phyloP scores from a whole-genome alignment of 2,888 invertebrate species.

The Agonopterix heracliana region DNA sequence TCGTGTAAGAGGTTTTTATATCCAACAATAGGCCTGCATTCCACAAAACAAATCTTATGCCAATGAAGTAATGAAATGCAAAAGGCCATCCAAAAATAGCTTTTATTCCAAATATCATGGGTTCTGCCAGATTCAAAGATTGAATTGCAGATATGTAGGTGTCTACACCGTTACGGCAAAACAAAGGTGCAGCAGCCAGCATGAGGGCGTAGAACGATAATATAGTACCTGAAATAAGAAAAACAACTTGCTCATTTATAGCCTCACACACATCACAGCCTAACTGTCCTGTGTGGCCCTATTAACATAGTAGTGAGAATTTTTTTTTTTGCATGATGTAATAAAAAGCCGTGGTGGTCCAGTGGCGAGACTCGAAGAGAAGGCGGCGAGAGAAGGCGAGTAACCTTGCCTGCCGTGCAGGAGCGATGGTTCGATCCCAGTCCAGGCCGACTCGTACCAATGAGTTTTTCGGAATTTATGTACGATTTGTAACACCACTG shows the following conservation, averaged over 20 bases:
- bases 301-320: too few species aligned
- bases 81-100: conserved; percentile 43
- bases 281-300: too few species aligned
- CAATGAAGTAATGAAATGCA: conserved; percentile 50
- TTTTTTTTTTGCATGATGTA: too few species aligned
- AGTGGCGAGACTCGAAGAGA: too few species aligned
- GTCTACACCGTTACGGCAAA: conserved; percentile 51
- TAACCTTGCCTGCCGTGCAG: too few species aligned
- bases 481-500: too few species aligned
- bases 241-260: not conserved
- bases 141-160: conserved; percentile 52
- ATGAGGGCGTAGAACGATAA: conserved; percentile 33
- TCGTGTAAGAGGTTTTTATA: conserved; percentile 30
- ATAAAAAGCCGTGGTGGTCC: too few species aligned
- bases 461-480: too few species aligned
- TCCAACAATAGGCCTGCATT: conserved; percentile 35
- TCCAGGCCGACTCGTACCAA: too few species aligned
- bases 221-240: conserved; percentile 38
- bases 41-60: conserved; percentile 47
- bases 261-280: not conserved
- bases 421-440: too few species aligned
- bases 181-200: conserved; percentile 39
- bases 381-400: too few species aligned
- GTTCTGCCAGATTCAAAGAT: conserved; percentile 37
- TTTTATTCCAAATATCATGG: conserved; percentile 34